Conservation (phyloP, 2,797 vertebrate species). For the Siniperca obscura region DNA sequence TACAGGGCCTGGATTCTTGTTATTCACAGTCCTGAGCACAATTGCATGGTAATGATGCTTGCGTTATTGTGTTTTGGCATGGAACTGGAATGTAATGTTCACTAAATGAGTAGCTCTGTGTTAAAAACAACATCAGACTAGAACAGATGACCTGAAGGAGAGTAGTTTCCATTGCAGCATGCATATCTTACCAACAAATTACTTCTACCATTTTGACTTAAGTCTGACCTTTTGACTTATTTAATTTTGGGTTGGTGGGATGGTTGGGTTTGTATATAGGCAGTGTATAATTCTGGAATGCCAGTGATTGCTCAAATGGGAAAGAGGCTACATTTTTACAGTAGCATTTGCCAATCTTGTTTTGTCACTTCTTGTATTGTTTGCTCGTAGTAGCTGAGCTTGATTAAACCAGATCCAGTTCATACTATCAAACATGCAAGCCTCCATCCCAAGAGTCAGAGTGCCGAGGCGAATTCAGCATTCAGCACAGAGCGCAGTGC, state of each 20-base stretch:
- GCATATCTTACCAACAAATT: constrained; percentile 10
- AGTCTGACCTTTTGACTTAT: constrained; percentile 2
- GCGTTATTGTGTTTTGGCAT: constrained; percentile 23
- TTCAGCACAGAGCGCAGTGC: background rate
- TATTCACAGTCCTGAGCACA: constrained; percentile 2
- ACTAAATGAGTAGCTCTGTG: constrained; percentile 28
- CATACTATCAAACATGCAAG: background rate
- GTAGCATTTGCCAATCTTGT: background rate
- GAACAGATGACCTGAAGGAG: constrained; percentile 18
- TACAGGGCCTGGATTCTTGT: background rate
- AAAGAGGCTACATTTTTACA: background rate
- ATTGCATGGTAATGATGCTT: constrained; percentile 6
- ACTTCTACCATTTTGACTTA: constrained; percentile 1
- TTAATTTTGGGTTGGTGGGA: background rate
- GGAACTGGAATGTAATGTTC: constrained; percentile 12
- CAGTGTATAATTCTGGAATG: background rate
- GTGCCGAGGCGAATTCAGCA: background rate
- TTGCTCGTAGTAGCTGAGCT: background rate
- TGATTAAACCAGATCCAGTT: background rate
- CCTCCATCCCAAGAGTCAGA: background rate
- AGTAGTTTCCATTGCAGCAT: constrained; percentile 18
- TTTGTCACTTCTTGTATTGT: background rate
- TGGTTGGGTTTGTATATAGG: background rate
- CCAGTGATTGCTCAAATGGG: background rate
- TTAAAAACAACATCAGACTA: constrained; percentile 21